A percentile compares a stretch with the other conserved stretches of the same genome.
Conservation (phyloP, 2,797 vertebrate genomes). For the Gobionotothen gibberifrons region DNA sequence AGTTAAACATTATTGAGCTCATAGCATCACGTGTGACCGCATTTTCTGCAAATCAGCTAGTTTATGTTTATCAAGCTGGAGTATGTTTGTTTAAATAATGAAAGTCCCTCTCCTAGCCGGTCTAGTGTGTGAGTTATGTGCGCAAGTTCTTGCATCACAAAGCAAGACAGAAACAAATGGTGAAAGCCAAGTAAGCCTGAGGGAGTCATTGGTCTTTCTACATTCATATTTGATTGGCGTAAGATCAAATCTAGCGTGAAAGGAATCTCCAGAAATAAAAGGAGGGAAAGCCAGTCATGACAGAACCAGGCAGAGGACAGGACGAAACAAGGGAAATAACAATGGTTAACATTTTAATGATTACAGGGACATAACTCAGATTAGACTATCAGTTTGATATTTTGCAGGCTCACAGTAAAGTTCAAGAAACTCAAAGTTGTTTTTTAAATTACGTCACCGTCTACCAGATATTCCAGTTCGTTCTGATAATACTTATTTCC, state of each 20-base stretch:
- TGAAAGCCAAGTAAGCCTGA: slow-evolving; percentile 51
- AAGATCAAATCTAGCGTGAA: slow-evolving; percentile 58
- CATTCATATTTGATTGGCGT: slow-evolving; percentile 69
- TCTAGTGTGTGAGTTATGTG: neutral
- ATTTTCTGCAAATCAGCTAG: slow-evolving; percentile 11
- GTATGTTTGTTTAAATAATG: slow-evolving; percentile 17
- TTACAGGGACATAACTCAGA: slow-evolving; percentile 28
- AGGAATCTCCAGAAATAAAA: slow-evolving; percentile 48
- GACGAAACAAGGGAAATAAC: slow-evolving; percentile 40
- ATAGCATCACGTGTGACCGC: neutral
- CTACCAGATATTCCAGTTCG: slow-evolving; percentile 13
- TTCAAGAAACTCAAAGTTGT: slow-evolving; percentile 28
- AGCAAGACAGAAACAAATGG: slow-evolving; percentile 27
- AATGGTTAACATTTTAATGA: slow-evolving; percentile 31
- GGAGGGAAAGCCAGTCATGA: slow-evolving; percentile 40
- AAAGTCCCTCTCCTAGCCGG: slow-evolving; percentile 11
- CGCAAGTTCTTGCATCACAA: slow-evolving; percentile 30
- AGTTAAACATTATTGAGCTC: neutral
- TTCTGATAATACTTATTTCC: slow-evolving; percentile 12
- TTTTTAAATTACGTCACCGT: slow-evolving; percentile 12
- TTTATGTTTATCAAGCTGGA: slow-evolving; percentile 3
- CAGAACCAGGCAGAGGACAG: slow-evolving; percentile 16
- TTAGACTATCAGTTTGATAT: slow-evolving; percentile 38
- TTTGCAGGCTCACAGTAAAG: slow-evolving; percentile 24
- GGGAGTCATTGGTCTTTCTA: slow-evolving; percentile 47